Evolutionary conservation across 2,888 invertebrate genomes (phyloP).

Genomic region (Rotaria magnacalcarata): DNA sequence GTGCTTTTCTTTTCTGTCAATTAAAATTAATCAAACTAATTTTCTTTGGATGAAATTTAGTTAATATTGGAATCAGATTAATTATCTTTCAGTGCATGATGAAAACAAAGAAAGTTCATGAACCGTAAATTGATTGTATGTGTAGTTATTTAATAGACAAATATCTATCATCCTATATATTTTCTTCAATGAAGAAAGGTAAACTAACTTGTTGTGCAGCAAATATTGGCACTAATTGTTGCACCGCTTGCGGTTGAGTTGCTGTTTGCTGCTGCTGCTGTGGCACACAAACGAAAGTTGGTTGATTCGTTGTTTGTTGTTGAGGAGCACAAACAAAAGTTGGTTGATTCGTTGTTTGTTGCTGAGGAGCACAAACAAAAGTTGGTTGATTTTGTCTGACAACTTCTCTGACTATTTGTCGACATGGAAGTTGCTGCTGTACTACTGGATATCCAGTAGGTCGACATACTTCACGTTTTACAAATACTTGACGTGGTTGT

Average conservation of each 20-base stretch:
- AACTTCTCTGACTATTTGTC: background rate
- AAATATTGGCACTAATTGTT: constrained; percentile 11
- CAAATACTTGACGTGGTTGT: background rate
- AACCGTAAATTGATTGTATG: too few species aligned
- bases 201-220: constrained; percentile 5
- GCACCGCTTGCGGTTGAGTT: background rate
- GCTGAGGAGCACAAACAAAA: background rate
- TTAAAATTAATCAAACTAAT: too few species aligned
- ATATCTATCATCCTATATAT: too few species aligned
- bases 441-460: background rate
- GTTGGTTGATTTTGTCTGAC: background rate
- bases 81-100: too few species aligned
- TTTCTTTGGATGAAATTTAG: too few species aligned
- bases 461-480: background rate
- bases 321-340: background rate
- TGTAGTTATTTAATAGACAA: too few species aligned
- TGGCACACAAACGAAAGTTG: background rate
- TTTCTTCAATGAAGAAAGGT: background rate
- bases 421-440: background rate
- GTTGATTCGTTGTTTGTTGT: background rate
- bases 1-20: too few species aligned
- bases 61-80: too few species aligned
- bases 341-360: background rate
- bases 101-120: too few species aligned
- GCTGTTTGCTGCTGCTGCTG: background rate